Conservation (phyloP, 2,888 invertebrate species). For the Polyommatus iphigenia region DNA sequence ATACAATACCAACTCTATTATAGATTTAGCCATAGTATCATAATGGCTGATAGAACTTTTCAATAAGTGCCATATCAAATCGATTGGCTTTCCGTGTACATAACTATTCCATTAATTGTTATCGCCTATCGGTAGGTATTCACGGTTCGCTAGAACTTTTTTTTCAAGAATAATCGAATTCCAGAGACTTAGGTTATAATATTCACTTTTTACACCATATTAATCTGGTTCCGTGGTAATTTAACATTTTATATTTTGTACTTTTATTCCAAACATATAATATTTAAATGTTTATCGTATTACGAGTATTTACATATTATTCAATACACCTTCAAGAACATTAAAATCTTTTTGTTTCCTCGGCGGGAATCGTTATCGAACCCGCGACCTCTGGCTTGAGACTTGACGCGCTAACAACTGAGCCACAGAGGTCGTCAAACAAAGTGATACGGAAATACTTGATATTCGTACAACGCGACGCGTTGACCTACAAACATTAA, state of each 20-base stretch:
- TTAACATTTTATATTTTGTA: too few species aligned
- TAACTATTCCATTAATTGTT: background rate
- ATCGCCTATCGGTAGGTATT: background rate
- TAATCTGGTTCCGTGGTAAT: too few species aligned
- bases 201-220: too few species aligned
- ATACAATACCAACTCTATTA: too few species aligned
- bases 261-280: too few species aligned
- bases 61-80: background rate
- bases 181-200: too few species aligned
- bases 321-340: too few species aligned
- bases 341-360: too few species aligned
- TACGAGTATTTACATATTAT: too few species aligned
- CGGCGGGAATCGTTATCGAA: too few species aligned
- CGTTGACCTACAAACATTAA: slow-evolving; percentile 5
- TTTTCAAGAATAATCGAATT: background rate
- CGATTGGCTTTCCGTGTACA: background rate
- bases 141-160: background rate
- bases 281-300: too few species aligned
- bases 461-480: background rate
- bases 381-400: too few species aligned
- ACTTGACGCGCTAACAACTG: background rate
- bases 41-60: background rate
- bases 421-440: background rate
- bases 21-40: background rate
- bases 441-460: slow-evolving; percentile 9